Conservation (phyloP, 2,888 invertebrate species). For the Ormyrus rosae region DNA sequence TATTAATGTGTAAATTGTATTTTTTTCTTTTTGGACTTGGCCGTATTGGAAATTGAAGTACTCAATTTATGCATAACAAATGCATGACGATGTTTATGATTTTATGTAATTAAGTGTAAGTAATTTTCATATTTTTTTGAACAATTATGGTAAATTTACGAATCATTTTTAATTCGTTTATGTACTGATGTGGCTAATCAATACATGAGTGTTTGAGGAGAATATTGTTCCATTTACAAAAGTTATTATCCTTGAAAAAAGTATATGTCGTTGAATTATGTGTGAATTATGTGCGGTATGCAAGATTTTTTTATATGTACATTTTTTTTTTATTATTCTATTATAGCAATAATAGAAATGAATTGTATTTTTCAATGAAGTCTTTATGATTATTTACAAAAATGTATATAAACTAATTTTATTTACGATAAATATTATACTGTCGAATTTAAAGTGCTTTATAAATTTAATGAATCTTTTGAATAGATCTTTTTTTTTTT, state of each 20-base stretch:
- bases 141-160: slow-evolving; percentile 28
- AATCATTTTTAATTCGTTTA: slow-evolving; percentile 44
- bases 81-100: not conserved
- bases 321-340: too few relatives aligned
- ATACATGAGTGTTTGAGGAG: not conserved
- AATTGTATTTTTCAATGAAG: too few relatives aligned
- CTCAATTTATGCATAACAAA: slow-evolving; percentile 5
- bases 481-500: not conserved
- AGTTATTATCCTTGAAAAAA: too few relatives aligned
- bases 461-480: not conserved
- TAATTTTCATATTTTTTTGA: not conserved
- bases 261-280: too few relatives aligned
- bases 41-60: not conserved
- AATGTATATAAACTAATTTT: too few relatives aligned
- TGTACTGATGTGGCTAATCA: not conserved
- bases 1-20: not conserved
- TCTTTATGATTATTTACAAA: too few relatives aligned
- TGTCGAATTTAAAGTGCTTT: too few relatives aligned
- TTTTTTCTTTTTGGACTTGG: slow-evolving; percentile 4
- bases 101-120: slow-evolving; percentile 5
- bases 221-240: not conserved
- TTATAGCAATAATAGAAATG: too few relatives aligned
- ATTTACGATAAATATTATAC: too few relatives aligned
- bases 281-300: too few relatives aligned
- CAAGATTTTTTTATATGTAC: too few relatives aligned